Evolutionary conservation across 2,888 invertebrate species (phyloP).

Genomic region (Lamproptera curius): DNA sequence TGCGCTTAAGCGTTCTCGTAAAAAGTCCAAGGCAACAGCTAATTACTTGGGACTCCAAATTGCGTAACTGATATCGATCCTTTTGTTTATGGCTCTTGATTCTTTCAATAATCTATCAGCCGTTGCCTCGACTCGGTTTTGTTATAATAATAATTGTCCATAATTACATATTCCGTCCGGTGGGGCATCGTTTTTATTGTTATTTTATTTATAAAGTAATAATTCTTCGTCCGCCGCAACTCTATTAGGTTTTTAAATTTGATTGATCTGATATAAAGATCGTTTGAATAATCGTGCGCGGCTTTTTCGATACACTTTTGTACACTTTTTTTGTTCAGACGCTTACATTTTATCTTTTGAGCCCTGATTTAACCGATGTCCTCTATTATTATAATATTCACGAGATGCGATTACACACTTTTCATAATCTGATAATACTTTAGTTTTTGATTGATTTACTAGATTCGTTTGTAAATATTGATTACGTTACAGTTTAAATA

Average conservation of each 20-base stretch:
- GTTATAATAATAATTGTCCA: constrained; percentile 77
- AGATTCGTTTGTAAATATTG: too few species aligned
- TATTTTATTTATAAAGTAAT: constrained; percentile 79
- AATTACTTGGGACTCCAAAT: constrained; percentile 71
- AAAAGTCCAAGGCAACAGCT: constrained; percentile 57
- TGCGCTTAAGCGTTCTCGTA: constrained; percentile 38
- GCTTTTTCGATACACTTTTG: constrained; percentile 49
- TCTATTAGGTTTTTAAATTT: constrained; percentile 74
- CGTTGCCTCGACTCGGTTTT: constrained; percentile 57
- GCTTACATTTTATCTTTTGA: constrained; percentile 58
- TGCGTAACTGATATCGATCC: constrained; percentile 72
- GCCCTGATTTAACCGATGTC: constrained; percentile 41
- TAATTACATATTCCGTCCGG: constrained; percentile 77
- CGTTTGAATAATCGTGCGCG: constrained; percentile 72
- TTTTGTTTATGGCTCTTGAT: constrained; percentile 75
- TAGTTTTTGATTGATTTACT: too few species aligned
- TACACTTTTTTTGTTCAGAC: constrained; percentile 60
- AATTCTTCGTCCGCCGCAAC: constrained; percentile 70
- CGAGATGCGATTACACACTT: too few species aligned
- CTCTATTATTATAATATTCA: too few species aligned
- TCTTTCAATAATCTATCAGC: constrained; percentile 77
- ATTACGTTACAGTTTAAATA: too few species aligned
- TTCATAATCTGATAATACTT: too few species aligned
- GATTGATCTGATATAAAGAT: constrained; percentile 77
- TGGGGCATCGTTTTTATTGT: constrained; percentile 76